Base-by-base conservation (phyloP, 2,113 vertebrate genomes). In the Podarcis raffonei region DNA sequence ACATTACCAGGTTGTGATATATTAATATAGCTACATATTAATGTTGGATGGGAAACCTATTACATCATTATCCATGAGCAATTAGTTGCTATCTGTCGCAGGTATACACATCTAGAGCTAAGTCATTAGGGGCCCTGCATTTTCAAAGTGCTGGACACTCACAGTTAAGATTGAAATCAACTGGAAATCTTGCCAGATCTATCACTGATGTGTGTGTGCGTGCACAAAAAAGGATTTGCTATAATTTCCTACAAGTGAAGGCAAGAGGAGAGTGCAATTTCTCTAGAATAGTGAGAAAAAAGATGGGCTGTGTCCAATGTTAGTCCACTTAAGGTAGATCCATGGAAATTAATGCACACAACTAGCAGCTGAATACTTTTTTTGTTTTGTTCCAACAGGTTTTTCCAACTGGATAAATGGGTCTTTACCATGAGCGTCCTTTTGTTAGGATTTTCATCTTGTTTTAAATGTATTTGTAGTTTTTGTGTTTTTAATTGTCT, bases 31-130 rank as follows among this genome's bases (percentile, higher is more conserved):
- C 86, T 71, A 71, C 66, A n/a, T 94, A 95, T 90, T 95, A 93
- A 94, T 93, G 90, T 91, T 7, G 25, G 92, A 95, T 92, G 89
- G 93, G 90, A 92, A 96, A 93, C 91, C 92, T 86, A 87, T 65
- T 94, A 69, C 88, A 94, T 94, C 94, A 94, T 93, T 94, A 93
- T 92, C 95, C 94, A 95, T 93, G 94, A 96, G 91, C 94, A 95
- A 95, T 95, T 95, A 94, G 94, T 90, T 95, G 87, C 93, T 93
- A 84, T 81, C 92, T 90, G 3, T 94, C 87, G 90, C 93, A 86
- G 69, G 89, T 91, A 94, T 89, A 83, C 74, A 91, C 92, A 81
- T 88, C 92, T 89, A 92, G 90, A 89, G 83, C 84, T 87, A 83
- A 53, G 84, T 90, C 93, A 94, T 93, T 89, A 92, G 4, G 2